phyloP scores from a whole-genome alignment of 2,113 vertebrate species.

The Puma concolor region DNA sequence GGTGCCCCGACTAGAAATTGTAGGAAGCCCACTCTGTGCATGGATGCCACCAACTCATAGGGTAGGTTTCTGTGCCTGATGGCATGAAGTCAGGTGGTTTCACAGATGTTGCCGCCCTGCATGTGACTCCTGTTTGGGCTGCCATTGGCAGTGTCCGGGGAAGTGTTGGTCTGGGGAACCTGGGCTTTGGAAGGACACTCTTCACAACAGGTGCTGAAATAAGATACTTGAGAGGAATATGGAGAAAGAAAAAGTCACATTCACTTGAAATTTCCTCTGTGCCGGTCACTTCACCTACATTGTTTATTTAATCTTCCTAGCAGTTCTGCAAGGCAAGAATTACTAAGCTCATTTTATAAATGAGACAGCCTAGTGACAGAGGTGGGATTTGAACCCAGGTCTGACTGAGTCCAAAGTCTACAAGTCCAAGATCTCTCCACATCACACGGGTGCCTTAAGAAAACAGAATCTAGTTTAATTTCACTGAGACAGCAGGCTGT shows the following conservation, averaged over 20 bases:
- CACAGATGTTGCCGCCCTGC: no score
- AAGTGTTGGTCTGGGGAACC: not conserved
- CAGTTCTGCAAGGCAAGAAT: not conserved
- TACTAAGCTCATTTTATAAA: not conserved
- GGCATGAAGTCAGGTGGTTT: not conserved
- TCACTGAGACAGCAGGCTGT: not conserved
- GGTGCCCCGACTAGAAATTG: not conserved
- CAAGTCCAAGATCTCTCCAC: not conserved
- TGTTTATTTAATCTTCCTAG: not conserved
- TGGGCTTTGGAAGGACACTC: not conserved
- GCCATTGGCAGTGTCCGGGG: not conserved
- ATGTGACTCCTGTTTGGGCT: not conserved
- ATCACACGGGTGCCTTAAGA: not conserved
- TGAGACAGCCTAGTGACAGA: not conserved
- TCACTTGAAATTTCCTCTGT: not conserved
- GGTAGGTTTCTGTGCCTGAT: conserved; percentile 33
- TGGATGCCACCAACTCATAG: not conserved
- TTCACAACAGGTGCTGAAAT: not conserved
- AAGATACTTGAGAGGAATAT: not conserved
- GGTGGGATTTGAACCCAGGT: not conserved
- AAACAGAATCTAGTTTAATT: not conserved
- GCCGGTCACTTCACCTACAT: not conserved
- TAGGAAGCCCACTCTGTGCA: not conserved
- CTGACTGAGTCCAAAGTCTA: not conserved
- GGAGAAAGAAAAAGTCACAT: not conserved